Conservation (phyloP, 37 sponge, comb jelly and placozoan species). For the Chondrosia reniformis region DNA sequence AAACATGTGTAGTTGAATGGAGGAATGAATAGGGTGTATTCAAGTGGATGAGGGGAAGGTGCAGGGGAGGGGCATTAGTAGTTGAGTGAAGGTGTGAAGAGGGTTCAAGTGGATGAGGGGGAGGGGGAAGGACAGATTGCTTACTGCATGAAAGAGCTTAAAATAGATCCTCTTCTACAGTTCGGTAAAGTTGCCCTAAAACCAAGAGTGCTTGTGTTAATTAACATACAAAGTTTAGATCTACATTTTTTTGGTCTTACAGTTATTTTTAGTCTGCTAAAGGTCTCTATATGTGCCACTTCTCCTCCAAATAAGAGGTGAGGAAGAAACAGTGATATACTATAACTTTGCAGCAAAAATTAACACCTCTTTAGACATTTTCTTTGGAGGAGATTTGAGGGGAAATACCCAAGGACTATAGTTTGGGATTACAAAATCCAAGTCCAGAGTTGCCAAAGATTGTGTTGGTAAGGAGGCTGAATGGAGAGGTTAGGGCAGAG, state of each 20-base stretch:
- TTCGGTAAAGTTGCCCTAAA: conserved; percentile 11
- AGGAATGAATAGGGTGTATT: too few relatives aligned
- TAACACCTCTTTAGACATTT: conserved; percentile 13
- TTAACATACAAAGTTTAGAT: background rate
- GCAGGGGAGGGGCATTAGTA: background rate
- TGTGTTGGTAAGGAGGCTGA: background rate
- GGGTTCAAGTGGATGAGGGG: background rate
- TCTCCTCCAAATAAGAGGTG: conserved; percentile 24
- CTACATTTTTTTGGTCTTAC: conserved; percentile 21
- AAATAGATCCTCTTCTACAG: conserved; percentile 43
- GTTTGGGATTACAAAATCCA: conserved; percentile 47
- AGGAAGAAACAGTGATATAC: background rate
- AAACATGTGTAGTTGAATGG: too few relatives aligned
- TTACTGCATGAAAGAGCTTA: conserved; percentile 75
- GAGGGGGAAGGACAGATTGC: conserved; percentile 1
- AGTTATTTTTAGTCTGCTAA: conserved; percentile 48
- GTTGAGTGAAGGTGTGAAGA: background rate
- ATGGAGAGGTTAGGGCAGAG: too few relatives aligned
- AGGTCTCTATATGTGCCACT: conserved; percentile 58
- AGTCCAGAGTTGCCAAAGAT: background rate
- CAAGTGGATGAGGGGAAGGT: background rate
- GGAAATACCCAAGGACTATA: conserved; percentile 56
- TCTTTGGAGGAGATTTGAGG: conserved; percentile 19
- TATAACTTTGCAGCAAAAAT: conserved; percentile 53
- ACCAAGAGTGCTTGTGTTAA: background rate